Evolutionary conservation across 2,797 vertebrate species (phyloP), one percentile per base, ranked within the genome.

Genomic region (Scarus forsteni): DNA sequence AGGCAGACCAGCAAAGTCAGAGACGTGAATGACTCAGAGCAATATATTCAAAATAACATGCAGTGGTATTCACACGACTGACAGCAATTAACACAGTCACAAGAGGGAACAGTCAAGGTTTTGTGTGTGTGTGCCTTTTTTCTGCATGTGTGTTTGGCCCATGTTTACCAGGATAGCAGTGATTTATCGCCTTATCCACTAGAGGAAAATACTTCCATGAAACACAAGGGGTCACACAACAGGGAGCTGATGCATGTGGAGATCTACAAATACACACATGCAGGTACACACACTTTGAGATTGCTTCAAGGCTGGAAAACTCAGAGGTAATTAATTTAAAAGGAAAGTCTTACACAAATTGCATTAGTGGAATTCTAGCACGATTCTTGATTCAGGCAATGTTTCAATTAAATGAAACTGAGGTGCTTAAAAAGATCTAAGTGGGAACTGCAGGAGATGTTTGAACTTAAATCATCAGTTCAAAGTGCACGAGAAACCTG

Each of bases 1-100:
- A 66, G 61, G 70, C 55, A 3, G 5, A 77, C 34, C 68, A 55
- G 40, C 55, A 46, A 79, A 72, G 68, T 74, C 71, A 75, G 63
- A 77, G 57, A 80, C 75, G 42, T 50, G 49, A 75, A 77, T 87
- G 79, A 84, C 74, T 90, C 75, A 76, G 54, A 84, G 45, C 50
- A 77, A 79, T 67, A 78, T 71, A 70, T 64, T 61, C 53, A 69
- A 78, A 77, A 72, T 57, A 66, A 48, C 73, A 64, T 65, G 77
- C 54, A 66, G 11, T 12, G 7, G 53, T 48, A 51, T 66, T 69
- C 63, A 64, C 53, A 75, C 15, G 15, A 62, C 56, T 65, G 54
- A 75, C 54, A 42, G 72, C 58, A 78, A 79, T 59, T 55, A 74
- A 64, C 27, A 78, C 72, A 77, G 42, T 15, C 40, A 45, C 69